phyloP scores from a whole-genome alignment of 2,113 vertebrate species.

The Eudorcas thomsonii region DNA sequence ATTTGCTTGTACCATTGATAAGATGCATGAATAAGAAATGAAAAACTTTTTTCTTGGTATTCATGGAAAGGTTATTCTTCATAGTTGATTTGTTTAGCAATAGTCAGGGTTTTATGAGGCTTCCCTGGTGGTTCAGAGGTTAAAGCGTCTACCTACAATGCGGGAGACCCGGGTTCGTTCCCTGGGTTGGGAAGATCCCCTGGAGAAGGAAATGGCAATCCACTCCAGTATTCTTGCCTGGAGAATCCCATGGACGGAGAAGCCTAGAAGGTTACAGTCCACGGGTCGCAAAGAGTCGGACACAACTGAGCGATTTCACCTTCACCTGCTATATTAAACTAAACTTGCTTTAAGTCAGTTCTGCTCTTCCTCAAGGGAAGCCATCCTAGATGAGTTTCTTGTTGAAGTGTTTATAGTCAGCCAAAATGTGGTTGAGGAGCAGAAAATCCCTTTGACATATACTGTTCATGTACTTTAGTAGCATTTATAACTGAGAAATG shows the following conservation, averaged over 20 bases:
- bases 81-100: neutral
- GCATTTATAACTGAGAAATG: constrained; percentile 18
- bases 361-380: constrained; percentile 11
- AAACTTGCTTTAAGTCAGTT: constrained; percentile 18
- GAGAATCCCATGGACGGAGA: too few relatives aligned
- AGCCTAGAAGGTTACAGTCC: too few relatives aligned
- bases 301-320: too few relatives aligned
- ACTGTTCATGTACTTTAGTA: neutral
- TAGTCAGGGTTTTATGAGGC: constrained; percentile 7
- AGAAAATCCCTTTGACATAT: neutral
- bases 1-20: neutral
- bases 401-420: constrained; percentile 29
- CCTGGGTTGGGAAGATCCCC: too few relatives aligned
- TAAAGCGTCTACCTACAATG: too few relatives aligned
- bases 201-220: too few relatives aligned
- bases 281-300: too few relatives aligned
- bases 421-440: neutral
- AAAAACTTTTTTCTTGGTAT: neutral
- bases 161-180: too few relatives aligned
- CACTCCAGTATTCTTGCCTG: too few relatives aligned
- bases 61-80: neutral
- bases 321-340: neutral
- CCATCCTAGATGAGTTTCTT: neutral
- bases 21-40: constrained; percentile 25
- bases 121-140: too few relatives aligned